Base-by-base conservation (phyloP, 2,113 vertebrate species). In the Tupaia tana region DNA sequence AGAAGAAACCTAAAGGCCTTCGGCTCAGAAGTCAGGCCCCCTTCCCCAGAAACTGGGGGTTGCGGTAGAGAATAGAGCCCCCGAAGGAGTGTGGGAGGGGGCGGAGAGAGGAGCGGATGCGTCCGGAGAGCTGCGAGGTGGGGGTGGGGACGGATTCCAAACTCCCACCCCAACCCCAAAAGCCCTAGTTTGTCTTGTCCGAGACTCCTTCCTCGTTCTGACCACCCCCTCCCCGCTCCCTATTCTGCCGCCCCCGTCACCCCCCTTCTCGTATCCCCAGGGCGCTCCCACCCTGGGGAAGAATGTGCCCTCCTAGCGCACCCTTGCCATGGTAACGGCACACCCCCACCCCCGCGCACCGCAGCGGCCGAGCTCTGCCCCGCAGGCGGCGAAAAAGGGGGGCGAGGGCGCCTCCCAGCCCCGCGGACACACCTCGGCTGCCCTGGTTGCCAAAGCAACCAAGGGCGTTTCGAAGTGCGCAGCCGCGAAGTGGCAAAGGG, bases 271-370 rank as follows among this genome's bases (percentile, higher is more conserved):
- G 61, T 96, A 92, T 97, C 97, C 97, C 95, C 92, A 89, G 94
- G 97, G 97, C 96, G 95, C 97, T 97, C 96, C 97, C 97, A 98
- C 97, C 97, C 97, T 97, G 95, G 96, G 95, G 97, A 98, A 97
- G 97, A 98, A 98, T 98, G 97, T 97, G 96, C 95, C 97, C 96
- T 98, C 83, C 95, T 97, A 88, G 97, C 97, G 95, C 97, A 96
- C 97, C 95, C 95, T 98, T 89, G 97, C 97, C 96, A 96, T 97
- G 95, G 97, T 79, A 98, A 98, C 97, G 97, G 96, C 97, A 98
- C 97, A 98, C 97, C 97, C 97, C 97, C 96, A 97, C 97, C 97
- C 96, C 97, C 97, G 97, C 97, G 95, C 90, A 94, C 96, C 85
- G 79, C 95, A 96, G 93, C 90, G 58, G 90, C 95, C 3, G 0